Evolutionary conservation across 2,888 invertebrate species (phyloP), one percentile per base, ranked within the genome.

Genomic region (Seira ritae): DNA sequence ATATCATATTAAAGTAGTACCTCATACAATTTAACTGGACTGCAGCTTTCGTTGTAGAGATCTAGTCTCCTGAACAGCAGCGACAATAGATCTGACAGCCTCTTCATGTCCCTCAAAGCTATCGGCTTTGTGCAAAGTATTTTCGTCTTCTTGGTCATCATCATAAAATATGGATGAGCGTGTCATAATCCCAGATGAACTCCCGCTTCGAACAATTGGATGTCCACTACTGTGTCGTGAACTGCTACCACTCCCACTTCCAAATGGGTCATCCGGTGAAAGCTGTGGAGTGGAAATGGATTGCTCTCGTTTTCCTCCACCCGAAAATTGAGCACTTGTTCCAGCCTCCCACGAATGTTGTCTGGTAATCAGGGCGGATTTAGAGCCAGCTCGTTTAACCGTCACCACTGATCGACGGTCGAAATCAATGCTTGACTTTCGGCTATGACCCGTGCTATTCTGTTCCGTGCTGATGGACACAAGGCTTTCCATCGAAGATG

Each of bases 91-190:
- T 83, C 94, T 92, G 0, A 94, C 94, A 0, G 94, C 94, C 89
- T 94, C 94, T 90, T 94, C 94, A 90, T 94, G 94, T 0, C 94
- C 94, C 90, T 94, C 94, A 89, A 94, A 94, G 89, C 94, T 94
- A 89, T 94, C 94, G 0, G 94, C 93, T 89, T 94, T 94, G 50
- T 89, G 88, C 3, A 89, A 68, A 10, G 86, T 75, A 42, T 83
- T 84, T 19, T 84, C 86, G 62, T 86, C 88, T 60, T 79, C 65
- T 1, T 84, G 78, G 73, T 85, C 80, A 46, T 84, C 88, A 79
- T 86, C 82, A 46, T 84, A 81, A 75, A 83, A 79, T 17, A 81
- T 73, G 15, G 79, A 79, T 19, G 78, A 74, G 15, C 86, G 74
- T 12, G 75, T 76, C 74, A 82, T 72, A 31, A 82, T 71, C 20